phyloP scores from a whole-genome alignment of 2,113 vertebrate species.

The Myocastor coypus region DNA sequence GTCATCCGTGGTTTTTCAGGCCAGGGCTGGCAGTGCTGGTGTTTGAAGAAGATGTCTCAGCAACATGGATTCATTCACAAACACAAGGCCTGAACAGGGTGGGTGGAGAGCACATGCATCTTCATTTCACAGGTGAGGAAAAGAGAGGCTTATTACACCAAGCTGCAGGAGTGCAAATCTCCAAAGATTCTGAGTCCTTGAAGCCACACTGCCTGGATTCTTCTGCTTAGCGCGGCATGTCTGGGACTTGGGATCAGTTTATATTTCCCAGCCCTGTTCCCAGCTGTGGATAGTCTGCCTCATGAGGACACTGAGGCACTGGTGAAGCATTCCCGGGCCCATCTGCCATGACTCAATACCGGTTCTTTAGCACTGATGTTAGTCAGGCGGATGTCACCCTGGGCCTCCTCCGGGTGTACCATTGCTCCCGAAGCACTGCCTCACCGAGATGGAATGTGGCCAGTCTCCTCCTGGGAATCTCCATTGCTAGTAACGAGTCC shows the following conservation, averaged over 20 bases:
- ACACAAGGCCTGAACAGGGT: not conserved
- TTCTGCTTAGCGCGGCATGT: not conserved
- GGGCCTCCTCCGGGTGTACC: not conserved
- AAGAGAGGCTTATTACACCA: not conserved
- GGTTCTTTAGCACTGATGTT: slow-evolving; percentile 34
- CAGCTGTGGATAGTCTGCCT: not conserved
- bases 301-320: not conserved
- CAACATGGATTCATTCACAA: not conserved
- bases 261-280: not conserved
- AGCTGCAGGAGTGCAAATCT: not conserved
- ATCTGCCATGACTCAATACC: not conserved
- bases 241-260: too few species aligned
- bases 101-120: not conserved
- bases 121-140: not conserved
- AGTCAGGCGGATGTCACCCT: not conserved
- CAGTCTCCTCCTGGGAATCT: not conserved
- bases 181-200: not conserved
- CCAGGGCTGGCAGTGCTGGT: not conserved
- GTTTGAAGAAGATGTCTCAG: not conserved
- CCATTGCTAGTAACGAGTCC: not conserved
- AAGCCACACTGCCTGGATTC: not conserved
- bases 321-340: not conserved
- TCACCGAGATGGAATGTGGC: slow-evolving; percentile 63
- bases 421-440: not conserved
- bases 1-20: not conserved